A percentile compares a stretch with the other conserved stretches of the same genome.
Evolutionary conservation across 2,888 invertebrate genomes (phyloP).

Genomic region (Dicyrtomina minuta): DNA sequence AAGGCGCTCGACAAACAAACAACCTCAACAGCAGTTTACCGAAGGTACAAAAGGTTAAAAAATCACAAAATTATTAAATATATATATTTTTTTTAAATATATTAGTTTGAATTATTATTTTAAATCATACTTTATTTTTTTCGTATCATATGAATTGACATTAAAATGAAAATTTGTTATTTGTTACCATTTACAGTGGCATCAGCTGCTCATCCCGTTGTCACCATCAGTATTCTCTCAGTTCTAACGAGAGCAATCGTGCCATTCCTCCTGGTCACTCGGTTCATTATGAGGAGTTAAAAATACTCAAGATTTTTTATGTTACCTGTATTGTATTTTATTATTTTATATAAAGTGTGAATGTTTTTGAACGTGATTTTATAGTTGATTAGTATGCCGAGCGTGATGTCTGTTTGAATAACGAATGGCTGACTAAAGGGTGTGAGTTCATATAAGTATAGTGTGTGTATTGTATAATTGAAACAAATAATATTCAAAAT

Average conservation of each 20-base stretch:
- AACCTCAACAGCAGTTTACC: constrained; percentile 21
- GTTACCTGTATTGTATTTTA: constrained; percentile 10
- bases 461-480: too few relatives aligned
- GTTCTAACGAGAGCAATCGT: constrained; percentile 15
- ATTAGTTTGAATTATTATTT: too few relatives aligned
- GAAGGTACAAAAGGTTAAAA: too few relatives aligned
- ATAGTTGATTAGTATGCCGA: too few relatives aligned
- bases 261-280: constrained; percentile 24
- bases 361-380: not conserved
- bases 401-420: too few relatives aligned
- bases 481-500: too few relatives aligned
- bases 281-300: constrained; percentile 14
- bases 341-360: constrained; percentile 1
- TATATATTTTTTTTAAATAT: too few relatives aligned
- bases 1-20: constrained; percentile 55
- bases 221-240: not conserved
- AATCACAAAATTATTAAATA: not conserved
- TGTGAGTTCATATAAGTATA: too few relatives aligned
- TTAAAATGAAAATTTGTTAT: not conserved
- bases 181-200: constrained; percentile 7
- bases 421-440: too few relatives aligned
- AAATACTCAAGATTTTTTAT: constrained; percentile 20
- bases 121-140: not conserved
- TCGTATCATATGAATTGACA: not conserved
- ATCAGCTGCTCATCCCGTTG: constrained; percentile 7